Evolutionary conservation across 2,797 vertebrate species (phyloP), one percentile per base, ranked within the genome.

Genomic region (Chaetophractus vellerosus): DNA sequence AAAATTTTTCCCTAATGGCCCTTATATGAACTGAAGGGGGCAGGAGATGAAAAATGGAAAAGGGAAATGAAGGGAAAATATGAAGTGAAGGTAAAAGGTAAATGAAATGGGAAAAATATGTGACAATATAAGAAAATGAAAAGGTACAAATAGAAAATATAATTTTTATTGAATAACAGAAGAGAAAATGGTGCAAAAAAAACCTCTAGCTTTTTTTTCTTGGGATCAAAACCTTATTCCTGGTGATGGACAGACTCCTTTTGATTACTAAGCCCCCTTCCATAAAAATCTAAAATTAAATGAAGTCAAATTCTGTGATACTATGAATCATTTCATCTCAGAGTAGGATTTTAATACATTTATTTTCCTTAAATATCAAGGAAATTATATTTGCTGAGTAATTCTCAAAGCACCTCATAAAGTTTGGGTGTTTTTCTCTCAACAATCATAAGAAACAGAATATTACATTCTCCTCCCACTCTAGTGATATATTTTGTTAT

Each of bases 311-410:
- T 75, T 93, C 19, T 78, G 5, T 94, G n/a, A 21, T 75, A n/a
- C 52, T 85, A 59, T 74, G 78, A 91, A 31, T n/a, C 10, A 45
- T 87, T 69, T 89, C 71, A 31, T 71, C 12, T 72, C 23, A 38
- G n/a, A 78, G 15, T 64, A 26, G 1, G 26, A 71, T 69, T 88
- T 66, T 16, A n/a, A 31, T 75, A 6, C 88, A 50, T 88, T 72
- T 95, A 79, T 94, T 93, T 94, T 57, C n/a, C 64, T 90, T 75
- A 87, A 90, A 48, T 94, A 68, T 79, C 41, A 88, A 91, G 81
- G 10, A 90, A 79, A 68, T 90, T 38, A 64, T 63, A 63, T 12
- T 33, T 14, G 6, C 6, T 61, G 84, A 41, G 2, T 41, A 82
- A 94, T 90, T 91, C 64, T 91, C 66, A 80, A 66, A 82, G 11